phyloP scores from a whole-genome alignment of 30 jellyfish, hydroid and myxozoan genomes.

The Aurelia sp. region DNA sequence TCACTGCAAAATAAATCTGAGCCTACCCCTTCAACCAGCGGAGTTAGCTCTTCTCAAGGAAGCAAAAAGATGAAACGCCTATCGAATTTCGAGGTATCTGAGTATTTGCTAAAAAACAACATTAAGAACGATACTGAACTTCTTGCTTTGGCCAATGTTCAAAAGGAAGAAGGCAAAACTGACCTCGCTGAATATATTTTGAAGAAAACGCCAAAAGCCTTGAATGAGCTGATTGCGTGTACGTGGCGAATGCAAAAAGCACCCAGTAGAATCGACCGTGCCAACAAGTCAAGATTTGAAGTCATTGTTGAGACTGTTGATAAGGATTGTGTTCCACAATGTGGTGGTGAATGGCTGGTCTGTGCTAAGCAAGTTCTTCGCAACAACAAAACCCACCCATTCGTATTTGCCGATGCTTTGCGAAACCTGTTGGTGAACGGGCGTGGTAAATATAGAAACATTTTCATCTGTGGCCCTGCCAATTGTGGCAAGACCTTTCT shows the following conservation, averaged over 20 bases:
- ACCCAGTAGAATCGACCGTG: slow-evolving; percentile 25
- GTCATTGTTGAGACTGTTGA: slow-evolving; percentile 8
- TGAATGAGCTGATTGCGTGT: slow-evolving; percentile 14
- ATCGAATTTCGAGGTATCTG: slow-evolving; percentile 35
- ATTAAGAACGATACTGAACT: slow-evolving; percentile 1
- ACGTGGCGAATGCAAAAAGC: slow-evolving; percentile 62
- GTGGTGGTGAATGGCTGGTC: slow-evolving; percentile 43
- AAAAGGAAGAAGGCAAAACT: slow-evolving; percentile 34
- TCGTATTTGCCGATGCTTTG: slow-evolving; percentile 27
- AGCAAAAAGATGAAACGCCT: slow-evolving; percentile 27
- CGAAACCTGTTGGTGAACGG: slow-evolving; percentile 36
- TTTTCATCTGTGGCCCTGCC: too few species aligned
- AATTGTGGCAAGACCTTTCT: too few species aligned
- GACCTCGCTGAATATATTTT: slow-evolving; percentile 50
- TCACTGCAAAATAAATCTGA: too few species aligned
- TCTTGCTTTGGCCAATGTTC: slow-evolving; percentile 53
- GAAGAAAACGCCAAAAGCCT: slow-evolving; percentile 7
- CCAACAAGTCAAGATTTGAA: neutral
- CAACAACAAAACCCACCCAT: slow-evolving; percentile 24
- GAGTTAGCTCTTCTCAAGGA: too few species aligned
- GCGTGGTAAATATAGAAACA: too few species aligned
- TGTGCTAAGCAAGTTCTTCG: slow-evolving; percentile 63
- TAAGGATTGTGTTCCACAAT: slow-evolving; percentile 26
- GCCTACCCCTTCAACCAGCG: too few species aligned
- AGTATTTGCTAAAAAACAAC: slow-evolving; percentile 30